phyloP scores from a whole-genome alignment of 2,113 vertebrate genomes.

The Marcusenius ussheri region DNA sequence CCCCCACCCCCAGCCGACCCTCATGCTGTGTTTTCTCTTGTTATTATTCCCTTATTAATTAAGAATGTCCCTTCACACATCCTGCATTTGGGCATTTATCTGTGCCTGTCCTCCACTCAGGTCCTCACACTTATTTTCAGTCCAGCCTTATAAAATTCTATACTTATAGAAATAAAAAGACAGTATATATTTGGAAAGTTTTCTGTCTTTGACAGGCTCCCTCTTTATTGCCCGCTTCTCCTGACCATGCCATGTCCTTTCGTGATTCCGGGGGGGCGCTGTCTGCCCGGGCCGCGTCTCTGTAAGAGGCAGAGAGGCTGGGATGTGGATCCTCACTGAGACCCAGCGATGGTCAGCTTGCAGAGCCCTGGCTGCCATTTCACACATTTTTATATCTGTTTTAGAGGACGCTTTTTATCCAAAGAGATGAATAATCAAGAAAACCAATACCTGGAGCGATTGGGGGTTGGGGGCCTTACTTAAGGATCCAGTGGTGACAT shows the following conservation, averaged over 20 bases:
- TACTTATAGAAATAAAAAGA: not conserved
- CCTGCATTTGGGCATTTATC: not conserved
- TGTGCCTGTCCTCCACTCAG: not conserved
- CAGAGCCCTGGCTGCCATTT: not conserved
- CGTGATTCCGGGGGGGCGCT: not conserved
- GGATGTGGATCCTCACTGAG: not conserved
- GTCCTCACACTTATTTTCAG: not conserved
- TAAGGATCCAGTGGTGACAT: not conserved
- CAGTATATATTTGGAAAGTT: not conserved
- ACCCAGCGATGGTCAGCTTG: not conserved
- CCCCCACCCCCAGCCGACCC: not conserved
- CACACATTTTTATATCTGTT: not conserved
- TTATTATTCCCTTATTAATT: not conserved
- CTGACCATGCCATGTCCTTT: not conserved
- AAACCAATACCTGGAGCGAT: not conserved
- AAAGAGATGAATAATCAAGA: not conserved
- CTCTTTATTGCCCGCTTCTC: not conserved
- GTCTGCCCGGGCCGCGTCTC: not conserved
- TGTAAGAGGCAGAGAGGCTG: not conserved
- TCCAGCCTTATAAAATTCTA: not conserved
- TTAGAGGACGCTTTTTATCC: not conserved
- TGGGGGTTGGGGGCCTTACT: not conserved
- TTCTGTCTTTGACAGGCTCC: not conserved
- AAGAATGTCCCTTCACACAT: not conserved
- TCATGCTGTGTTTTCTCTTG: not conserved